Conservation (phyloP, 2,797 vertebrate species). For the Notolabrus celidotus region DNA sequence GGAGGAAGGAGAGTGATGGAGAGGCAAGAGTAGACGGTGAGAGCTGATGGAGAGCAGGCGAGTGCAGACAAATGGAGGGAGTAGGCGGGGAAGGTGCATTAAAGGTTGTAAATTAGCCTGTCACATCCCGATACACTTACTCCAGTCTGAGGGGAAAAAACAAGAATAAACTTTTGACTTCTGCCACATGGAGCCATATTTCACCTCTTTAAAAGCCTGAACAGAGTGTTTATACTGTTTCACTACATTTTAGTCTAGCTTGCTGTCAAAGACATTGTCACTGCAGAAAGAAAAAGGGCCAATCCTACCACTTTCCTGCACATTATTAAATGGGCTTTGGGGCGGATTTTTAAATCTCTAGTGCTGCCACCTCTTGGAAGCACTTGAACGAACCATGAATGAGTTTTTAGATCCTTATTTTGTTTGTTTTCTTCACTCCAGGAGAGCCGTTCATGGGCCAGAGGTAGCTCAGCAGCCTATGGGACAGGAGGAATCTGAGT, state of each 20-base stretch:
- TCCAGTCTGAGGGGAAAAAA: constrained; percentile 20
- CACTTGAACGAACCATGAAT: not conserved
- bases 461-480: constrained; percentile 57
- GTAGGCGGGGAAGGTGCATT: constrained; percentile 44
- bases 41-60: constrained; percentile 50
- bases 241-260: not conserved
- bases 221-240: not conserved
- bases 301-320: not conserved
- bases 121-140: constrained; percentile 32
- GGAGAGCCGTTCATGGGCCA: constrained; percentile 71
- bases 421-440: constrained; percentile 30
- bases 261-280: not conserved
- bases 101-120: constrained; percentile 54
- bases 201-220: constrained; percentile 14
- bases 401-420: not conserved
- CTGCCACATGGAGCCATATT: constrained; percentile 19
- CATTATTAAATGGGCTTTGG: not conserved
- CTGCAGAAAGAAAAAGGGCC: not conserved
- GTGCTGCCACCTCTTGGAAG: not conserved
- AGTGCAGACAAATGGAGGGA: constrained; percentile 55
- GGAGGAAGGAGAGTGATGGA: constrained; percentile 47
- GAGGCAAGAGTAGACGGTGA: constrained; percentile 14
- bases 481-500: constrained; percentile 80
- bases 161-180: not conserved
- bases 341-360: not conserved